Base-by-base conservation (phyloP, 1,140 invertebrate genomes). In the Solen grandis region DNA sequence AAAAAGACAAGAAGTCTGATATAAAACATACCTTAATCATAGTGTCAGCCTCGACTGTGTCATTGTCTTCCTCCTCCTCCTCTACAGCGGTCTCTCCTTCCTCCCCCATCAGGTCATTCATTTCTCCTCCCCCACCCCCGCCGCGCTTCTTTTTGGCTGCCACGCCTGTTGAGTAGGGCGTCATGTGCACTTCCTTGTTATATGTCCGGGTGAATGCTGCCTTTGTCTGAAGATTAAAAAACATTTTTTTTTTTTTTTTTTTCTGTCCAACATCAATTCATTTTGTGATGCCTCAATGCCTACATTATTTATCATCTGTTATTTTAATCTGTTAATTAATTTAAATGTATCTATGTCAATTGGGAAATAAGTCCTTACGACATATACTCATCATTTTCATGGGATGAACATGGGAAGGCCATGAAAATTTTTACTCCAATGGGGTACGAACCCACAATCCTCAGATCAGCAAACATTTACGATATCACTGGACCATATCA, bases 141-240 rank as follows among this genome's bases (percentile, higher is more conserved):
- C 85, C 88, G 38, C 85, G 46, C 14, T 83, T 88, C 84, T 94
- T 95, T 85, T 95, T 78, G 93, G 91, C 38, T 91, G 85, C 92
- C 5, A 92, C 92, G 46, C 93, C 94, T 22, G 94, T 94, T 5
- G 94, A 93, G 89, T 97, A 97, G 1, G 96, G 95, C 68, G 95
- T 94, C 59, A 95, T 91, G 33, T 94, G 92, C 0, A 94, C 93
- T 80, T 95, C 95, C 90, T 99, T 99, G 90, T 99, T 99, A 89
- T 98, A 98, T 0, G 95, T 93, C 55, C 97, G 94, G 0, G 98
- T 99, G 89, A 99, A 96, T 0, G 98, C 97, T 22, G 97, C 94
- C 94, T 99, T 99, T 0, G 96, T 94, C 95, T 96, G 84, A 8
- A 86, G 70, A 69, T 5, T 46, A 70, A 72, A 63, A 38, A 0